Percentiles rank a stretch among this genome's conserved stretches.
Evolutionary conservation across 2,888 invertebrate genomes (phyloP).

Genomic region (Pyrgus malvae): DNA sequence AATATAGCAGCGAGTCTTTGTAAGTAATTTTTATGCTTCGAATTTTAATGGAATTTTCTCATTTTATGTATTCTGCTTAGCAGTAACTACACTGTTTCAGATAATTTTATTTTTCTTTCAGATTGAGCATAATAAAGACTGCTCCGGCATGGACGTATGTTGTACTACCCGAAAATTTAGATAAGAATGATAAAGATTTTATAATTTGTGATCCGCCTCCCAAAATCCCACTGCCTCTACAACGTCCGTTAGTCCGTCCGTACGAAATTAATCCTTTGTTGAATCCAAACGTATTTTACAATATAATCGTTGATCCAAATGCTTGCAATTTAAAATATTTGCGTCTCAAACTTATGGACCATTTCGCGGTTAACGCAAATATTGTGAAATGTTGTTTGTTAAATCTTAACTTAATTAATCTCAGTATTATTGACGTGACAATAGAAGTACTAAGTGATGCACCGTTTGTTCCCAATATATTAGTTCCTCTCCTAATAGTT

Average conservation of each 20-base stretch:
- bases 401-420: neutral
- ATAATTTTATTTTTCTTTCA: neutral
- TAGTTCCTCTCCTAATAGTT: neutral
- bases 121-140: slow-evolving; percentile 2
- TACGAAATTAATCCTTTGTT: neutral
- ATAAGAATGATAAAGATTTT: neutral
- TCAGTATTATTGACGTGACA: neutral
- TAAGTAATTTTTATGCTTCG: neutral
- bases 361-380: neutral
- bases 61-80: no score
- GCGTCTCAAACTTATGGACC: neutral
- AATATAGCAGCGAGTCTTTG: neutral
- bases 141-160: neutral
- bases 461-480: neutral
- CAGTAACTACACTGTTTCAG: no score
- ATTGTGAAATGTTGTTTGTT: neutral
- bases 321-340: neutral
- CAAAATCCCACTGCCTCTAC: neutral
- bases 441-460: neutral
- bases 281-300: neutral
- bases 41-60: no score
- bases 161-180: neutral
- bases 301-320: neutral
- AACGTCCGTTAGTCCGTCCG: neutral
- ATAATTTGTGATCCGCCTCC: neutral